Percentiles rank a stretch among this genome's conserved stretches.
These are phyloP conservation scores for Pyrocephalus nanus DNA, from an alignment of 2,797 vertebrate species.

Conservation along the genomic window DNA sequence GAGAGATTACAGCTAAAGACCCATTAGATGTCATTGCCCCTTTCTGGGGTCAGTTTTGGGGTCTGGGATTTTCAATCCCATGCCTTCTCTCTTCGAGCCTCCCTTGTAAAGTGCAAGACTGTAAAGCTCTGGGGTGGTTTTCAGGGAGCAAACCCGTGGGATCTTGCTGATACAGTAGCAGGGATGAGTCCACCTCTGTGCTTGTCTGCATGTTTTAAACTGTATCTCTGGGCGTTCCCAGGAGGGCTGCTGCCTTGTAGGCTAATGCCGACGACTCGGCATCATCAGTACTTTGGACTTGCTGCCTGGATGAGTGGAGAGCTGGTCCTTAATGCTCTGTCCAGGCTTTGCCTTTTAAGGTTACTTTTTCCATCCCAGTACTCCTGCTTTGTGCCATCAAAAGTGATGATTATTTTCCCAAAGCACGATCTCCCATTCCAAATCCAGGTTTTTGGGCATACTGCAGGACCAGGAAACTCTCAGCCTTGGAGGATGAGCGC, in stretches of 20 bases:
- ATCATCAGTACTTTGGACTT: neutral
- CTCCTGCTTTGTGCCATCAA: conserved; percentile 5
- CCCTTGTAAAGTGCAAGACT: neutral
- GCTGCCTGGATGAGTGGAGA: neutral
- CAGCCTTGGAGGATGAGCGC: fast-evolving
- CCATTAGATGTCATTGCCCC: neutral
- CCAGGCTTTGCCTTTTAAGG: conserved; percentile 57
- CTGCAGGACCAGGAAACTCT: neutral
- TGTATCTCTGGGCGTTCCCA: fast-evolving
- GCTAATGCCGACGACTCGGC: neutral
- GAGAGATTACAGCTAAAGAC: neutral
- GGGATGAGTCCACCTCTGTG: neutral
- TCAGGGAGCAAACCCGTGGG: neutral
- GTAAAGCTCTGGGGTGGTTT: neutral
- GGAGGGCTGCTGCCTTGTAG: neutral
- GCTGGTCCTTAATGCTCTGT: conserved; percentile 10
- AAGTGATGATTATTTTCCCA: neutral
- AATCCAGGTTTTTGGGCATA: neutral
- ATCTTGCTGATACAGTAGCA: neutral
- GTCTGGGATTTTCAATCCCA: neutral
- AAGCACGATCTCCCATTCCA: neutral
- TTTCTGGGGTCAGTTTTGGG: fast-evolving
- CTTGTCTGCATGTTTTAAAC: neutral
- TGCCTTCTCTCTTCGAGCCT: neutral
- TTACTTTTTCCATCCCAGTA: conserved; percentile 17